These are phyloP conservation scores for Stichodactyla helianthus DNA, from an alignment of 64 coral and sea anemone species.

Conservation along the genomic window DNA sequence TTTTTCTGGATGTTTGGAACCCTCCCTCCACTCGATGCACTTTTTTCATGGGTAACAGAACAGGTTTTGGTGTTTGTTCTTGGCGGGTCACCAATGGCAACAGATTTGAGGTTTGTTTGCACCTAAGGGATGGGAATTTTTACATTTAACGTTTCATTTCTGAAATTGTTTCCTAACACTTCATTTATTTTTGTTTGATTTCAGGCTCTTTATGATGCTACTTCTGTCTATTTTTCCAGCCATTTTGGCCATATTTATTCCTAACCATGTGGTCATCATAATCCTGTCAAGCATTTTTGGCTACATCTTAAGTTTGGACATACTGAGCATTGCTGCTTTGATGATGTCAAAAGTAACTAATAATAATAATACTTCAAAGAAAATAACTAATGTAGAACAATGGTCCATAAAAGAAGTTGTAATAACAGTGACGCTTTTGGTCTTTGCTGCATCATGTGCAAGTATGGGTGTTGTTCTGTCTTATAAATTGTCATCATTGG, in stretches of 20 bases:
- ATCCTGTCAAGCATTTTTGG: constrained; percentile 46
- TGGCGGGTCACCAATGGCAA: constrained; percentile 83
- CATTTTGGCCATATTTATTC: constrained; percentile 68
- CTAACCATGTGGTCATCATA: constrained; percentile 42
- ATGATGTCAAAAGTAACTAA: neutral
- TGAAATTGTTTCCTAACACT: neutral
- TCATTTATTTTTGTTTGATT: neutral
- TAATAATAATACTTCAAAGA: neutral
- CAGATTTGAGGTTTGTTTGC: constrained; percentile 71
- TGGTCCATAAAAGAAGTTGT: constrained; percentile 56
- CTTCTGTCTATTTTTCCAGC: constrained; percentile 59
- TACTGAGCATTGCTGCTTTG: constrained; percentile 37
- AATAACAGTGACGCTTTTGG: constrained; percentile 46
- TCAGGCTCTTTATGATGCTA: constrained; percentile 70
- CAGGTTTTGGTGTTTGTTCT: constrained; percentile 70
- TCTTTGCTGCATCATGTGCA: neutral
- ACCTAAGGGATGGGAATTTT: neutral
- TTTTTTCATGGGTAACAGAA: constrained; percentile 87
- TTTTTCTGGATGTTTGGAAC: constrained; percentile 76
- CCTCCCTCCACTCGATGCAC: constrained; percentile 84
- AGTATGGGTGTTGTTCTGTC: constrained; percentile 58
- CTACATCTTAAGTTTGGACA: constrained; percentile 72
- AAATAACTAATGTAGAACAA: neutral
- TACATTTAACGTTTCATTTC: neutral
- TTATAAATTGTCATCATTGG: constrained; percentile 21